Evolutionary conservation across 2,797 vertebrate species (phyloP), one percentile per base, ranked within the genome.

Genomic region (Danio tinwini): DNA sequence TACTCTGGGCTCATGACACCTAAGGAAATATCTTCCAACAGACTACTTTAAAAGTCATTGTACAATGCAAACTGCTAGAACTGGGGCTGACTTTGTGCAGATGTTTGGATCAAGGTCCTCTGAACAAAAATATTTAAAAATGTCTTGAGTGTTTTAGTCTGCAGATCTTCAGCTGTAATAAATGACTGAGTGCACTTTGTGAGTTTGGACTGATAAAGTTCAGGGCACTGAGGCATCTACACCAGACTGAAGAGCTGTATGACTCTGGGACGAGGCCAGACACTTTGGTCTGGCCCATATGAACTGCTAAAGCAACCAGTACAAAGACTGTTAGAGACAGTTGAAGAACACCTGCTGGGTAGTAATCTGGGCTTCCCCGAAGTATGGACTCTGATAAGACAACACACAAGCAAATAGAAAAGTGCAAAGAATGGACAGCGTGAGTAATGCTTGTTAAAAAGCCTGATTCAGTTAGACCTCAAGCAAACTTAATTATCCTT

Each of bases 11-110:
- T 29, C 1, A 29, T 29, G 56, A 58, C 0, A 42, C 58, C 64
- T 19, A 37, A 17, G 61, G 49, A 29, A 56, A 49, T 16, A 64
- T 17, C 6, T 56, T 74, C 82, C 64, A 67, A 56, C 68, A 29
- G 29, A 78, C 45, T 12, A 14, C 81, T 81, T 83, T 91, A 90
- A 90, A 88, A 90, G 84, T 84, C 77, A 61, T 61, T 40, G 74
- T 56, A 39, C 62, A 86, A 70, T 82, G 85, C 86, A 83, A 77
- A 70, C 79, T 71, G 83, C 80, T 82, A 49, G 64, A 83, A 65
- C 67, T 42, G 1, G 4, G 8, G 49, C 67, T 70, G 70, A 74
- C 69, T 78, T 42, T 21, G 71, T 77, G 55, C 21, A 77, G 80
- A 80, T 83, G 83, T 85, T 81, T 85, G 69, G 58, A 85, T 59